Conservation (phyloP, 2,113 vertebrate genomes). For the Dolichallabes microphthalmus region DNA sequence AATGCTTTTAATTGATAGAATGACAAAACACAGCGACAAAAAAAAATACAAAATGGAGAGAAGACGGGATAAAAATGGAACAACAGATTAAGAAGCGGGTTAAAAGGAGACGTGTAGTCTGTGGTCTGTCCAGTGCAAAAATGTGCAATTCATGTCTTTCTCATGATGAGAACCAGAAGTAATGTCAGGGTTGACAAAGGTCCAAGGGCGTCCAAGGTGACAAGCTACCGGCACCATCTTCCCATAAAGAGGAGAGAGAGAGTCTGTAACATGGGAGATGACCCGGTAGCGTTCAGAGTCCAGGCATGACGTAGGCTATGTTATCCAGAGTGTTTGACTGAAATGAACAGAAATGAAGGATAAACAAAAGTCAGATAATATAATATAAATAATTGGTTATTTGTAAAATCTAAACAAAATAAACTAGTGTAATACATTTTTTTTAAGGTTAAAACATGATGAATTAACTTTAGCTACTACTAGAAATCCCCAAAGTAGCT, state of each 20-base stretch:
- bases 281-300: slow-evolving; percentile 61
- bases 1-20: slow-evolving; percentile 55
- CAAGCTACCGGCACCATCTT: slow-evolving; percentile 26
- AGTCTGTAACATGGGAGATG: neutral
- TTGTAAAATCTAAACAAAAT: neutral
- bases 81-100: slow-evolving; percentile 48
- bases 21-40: slow-evolving; percentile 40
- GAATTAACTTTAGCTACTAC: neutral
- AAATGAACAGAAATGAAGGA: slow-evolving; percentile 26
- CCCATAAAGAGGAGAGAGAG: slow-evolving; percentile 14
- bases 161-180: slow-evolving; percentile 26
- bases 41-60: slow-evolving; percentile 44
- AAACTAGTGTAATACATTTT: neutral
- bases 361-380: neutral
- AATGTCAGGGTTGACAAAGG: slow-evolving; percentile 5
- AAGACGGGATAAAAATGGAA: slow-evolving; percentile 49
- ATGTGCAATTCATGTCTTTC: slow-evolving; percentile 49
- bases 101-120: slow-evolving; percentile 54
- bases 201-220: neutral
- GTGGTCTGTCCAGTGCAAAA: slow-evolving; percentile 52
- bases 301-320: slow-evolving; percentile 91
- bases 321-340: slow-evolving; percentile 93
- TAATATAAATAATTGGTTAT: neutral
- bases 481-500: neutral
- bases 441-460: neutral